These are phyloP conservation scores for Hydrocynus forskahlii DNA, from an alignment of 2,797 vertebrate species.

Conservation along the genomic window DNA sequence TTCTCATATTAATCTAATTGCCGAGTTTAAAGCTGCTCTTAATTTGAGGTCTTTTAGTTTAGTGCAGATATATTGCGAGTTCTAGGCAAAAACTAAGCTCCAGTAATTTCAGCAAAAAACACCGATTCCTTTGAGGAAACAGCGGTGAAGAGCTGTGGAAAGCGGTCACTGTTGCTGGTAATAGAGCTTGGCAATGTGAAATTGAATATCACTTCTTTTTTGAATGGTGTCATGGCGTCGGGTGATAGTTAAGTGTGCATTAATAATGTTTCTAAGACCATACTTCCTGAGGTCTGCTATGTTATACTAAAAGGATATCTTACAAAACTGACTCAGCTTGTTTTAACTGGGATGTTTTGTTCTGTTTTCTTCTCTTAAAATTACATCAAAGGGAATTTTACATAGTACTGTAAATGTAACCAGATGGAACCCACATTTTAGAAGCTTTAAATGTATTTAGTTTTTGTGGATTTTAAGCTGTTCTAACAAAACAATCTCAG, in stretches of 20 bases:
- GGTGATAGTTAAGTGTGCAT: neutral
- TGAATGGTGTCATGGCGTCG: neutral
- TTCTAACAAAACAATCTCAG: neutral
- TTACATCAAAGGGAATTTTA: neutral
- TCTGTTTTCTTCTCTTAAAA: neutral
- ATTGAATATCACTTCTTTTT: neutral
- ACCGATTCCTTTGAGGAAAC: neutral
- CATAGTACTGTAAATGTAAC: neutral
- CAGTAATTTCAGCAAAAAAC: constrained; percentile 17
- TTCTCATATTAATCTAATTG: neutral
- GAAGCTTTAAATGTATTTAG: neutral
- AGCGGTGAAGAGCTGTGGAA: neutral
- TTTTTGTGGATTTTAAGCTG: neutral
- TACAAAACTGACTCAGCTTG: neutral
- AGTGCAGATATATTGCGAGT: neutral
- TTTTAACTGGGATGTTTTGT: neutral
- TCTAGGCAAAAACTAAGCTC: neutral
- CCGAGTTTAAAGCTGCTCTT: neutral
- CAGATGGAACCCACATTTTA: neutral
- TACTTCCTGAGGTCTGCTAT: too few species aligned
- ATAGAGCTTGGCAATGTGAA: neutral
- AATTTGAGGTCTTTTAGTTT: constrained; percentile 12
- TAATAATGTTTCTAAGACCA: too few species aligned
- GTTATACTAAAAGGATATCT: too few species aligned
- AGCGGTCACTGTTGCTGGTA: neutral